phyloP scores from a whole-genome alignment of 2,113 vertebrate genomes.

The Hassar affinis region DNA sequence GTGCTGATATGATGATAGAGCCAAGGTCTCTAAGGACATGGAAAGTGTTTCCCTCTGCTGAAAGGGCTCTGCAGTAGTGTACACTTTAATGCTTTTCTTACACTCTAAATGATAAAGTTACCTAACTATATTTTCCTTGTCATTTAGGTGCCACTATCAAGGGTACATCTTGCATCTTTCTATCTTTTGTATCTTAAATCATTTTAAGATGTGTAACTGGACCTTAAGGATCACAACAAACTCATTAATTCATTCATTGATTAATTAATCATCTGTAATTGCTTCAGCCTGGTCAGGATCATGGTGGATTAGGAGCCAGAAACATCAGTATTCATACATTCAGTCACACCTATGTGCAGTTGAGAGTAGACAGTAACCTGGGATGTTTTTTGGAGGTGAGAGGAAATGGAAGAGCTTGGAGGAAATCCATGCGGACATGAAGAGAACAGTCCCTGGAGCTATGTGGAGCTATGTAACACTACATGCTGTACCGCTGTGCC shows the following conservation, averaged over 20 bases:
- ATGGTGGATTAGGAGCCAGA: not conserved
- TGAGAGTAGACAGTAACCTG: not conserved
- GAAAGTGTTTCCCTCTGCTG: not conserved
- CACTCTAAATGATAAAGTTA: not conserved
- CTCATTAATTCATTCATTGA: not conserved
- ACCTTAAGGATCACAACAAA: not conserved
- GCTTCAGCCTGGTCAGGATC: not conserved
- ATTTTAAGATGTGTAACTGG: not conserved
- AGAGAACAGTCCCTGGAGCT: not conserved
- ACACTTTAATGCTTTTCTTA: not conserved
- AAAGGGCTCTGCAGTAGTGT: not conserved
- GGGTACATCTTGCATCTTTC: not conserved
- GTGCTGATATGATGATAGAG: not conserved
- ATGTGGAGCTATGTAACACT: not conserved
- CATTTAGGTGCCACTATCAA: not conserved
- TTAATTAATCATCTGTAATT: not conserved
- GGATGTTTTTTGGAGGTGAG: not conserved
- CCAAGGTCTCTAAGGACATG: not conserved
- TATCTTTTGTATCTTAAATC: not conserved
- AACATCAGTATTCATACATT: not conserved
- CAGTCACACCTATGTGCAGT: not conserved
- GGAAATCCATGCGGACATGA: too few relatives aligned
- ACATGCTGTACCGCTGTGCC: not conserved
- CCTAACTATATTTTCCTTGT: not conserved
- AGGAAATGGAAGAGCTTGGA: not conserved